Conservation (phyloP, 2,797 vertebrate species). For the Octomys mimax region DNA sequence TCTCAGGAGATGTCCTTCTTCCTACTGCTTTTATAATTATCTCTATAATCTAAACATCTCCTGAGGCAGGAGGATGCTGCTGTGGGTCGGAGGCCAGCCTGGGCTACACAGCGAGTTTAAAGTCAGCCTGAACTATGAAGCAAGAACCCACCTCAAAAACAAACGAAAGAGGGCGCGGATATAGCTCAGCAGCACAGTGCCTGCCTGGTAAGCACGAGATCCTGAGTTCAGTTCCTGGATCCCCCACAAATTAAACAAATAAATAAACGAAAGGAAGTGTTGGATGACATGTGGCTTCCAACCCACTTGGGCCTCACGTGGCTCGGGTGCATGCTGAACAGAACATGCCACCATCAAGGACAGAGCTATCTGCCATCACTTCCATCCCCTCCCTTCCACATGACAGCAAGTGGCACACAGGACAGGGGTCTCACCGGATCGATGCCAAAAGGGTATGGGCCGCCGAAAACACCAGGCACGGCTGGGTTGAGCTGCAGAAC, state of each 20-base stretch:
- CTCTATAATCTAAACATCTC: slow-evolving; percentile 37
- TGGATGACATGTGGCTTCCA: background rate
- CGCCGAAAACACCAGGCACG: slow-evolving; percentile 93
- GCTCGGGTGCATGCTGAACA: background rate
- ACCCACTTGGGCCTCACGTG: background rate
- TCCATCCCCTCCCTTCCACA: slow-evolving; percentile 24
- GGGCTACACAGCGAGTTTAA: background rate
- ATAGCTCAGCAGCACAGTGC: too few relatives aligned
- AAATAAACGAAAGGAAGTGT: background rate
- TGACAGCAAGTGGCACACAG: background rate
- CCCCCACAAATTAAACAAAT: background rate
- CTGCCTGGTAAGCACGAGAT: too few relatives aligned
- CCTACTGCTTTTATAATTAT: background rate
- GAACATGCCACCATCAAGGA: background rate
- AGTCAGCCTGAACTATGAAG: background rate
- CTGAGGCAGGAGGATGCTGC: background rate
- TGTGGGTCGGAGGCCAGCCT: background rate
- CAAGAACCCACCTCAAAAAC: background rate
- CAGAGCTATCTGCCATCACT: background rate
- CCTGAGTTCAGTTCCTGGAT: too few relatives aligned
- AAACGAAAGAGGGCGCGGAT: too few relatives aligned
- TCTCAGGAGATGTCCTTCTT: slow-evolving; percentile 39
- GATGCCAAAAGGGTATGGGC: slow-evolving; percentile 98
- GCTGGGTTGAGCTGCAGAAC: slow-evolving; percentile 95
- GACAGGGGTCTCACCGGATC: slow-evolving; percentile 93